Conservation (phyloP, 2,888 invertebrate species). For the Hypsopygia costalis region DNA sequence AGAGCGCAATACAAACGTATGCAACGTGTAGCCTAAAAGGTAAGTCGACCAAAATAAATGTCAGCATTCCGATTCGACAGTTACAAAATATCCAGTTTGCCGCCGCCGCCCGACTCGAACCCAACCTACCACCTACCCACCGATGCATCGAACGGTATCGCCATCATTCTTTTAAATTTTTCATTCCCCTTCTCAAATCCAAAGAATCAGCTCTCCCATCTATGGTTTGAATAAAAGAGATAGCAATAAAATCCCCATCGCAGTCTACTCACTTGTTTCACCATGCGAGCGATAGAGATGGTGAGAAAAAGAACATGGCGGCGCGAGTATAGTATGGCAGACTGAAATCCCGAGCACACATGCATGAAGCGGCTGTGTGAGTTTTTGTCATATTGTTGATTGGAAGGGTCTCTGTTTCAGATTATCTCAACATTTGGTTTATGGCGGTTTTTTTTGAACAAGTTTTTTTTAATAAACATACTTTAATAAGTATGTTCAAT, state of each 20-base stretch:
- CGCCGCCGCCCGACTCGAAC: slow-evolving; percentile 9
- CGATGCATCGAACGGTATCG: slow-evolving; percentile 36
- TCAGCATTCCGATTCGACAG: slow-evolving; percentile 28
- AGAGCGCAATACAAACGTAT: slow-evolving; percentile 26
- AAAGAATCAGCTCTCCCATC: slow-evolving; percentile 59
- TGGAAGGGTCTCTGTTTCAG: slow-evolving; percentile 50
- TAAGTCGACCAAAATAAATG: slow-evolving; percentile 28
- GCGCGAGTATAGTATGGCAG: slow-evolving; percentile 48
- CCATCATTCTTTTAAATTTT: slow-evolving; percentile 55
- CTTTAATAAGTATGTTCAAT: no score
- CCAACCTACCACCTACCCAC: slow-evolving; percentile 24
- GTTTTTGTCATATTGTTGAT: slow-evolving; percentile 41
- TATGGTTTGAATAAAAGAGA: slow-evolving; percentile 42
- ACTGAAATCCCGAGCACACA: slow-evolving; percentile 60
- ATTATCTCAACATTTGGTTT: slow-evolving; percentile 36
- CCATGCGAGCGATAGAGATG: slow-evolving; percentile 42
- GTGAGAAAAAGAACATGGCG: slow-evolving; percentile 67
- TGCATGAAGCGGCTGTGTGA: slow-evolving; percentile 41
- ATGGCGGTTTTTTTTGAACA: no score
- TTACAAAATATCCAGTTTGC: slow-evolving; percentile 30
- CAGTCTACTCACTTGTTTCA: slow-evolving; percentile 25
- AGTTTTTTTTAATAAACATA: no score
- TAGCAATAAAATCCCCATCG: slow-evolving; percentile 35
- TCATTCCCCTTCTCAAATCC: slow-evolving; percentile 67
- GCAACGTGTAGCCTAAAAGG: slow-evolving; percentile 59